phyloP scores from a whole-genome alignment of 2,888 invertebrate species.

The Acanthosepion pharaonis region DNA sequence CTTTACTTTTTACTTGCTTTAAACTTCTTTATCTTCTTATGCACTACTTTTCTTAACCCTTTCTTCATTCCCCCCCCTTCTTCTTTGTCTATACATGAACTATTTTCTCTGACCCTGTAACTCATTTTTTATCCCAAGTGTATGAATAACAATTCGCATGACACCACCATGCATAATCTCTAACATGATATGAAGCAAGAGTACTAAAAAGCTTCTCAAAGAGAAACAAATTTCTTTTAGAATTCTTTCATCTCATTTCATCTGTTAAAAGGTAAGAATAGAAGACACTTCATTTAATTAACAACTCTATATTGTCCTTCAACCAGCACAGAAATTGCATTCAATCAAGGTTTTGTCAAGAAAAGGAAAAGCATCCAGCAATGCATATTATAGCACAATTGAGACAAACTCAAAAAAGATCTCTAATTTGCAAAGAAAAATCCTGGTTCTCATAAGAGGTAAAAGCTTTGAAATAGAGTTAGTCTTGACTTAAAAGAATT shows the following conservation, averaged over 20 bases:
- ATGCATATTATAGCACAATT: not conserved
- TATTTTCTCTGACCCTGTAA: not conserved
- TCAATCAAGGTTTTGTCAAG: not conserved
- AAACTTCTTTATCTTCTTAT: too few relatives aligned
- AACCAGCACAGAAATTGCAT: not conserved
- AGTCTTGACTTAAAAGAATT: constrained; percentile 8
- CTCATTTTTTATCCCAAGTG: not conserved
- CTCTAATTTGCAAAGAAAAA: constrained; percentile 18
- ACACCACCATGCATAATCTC: not conserved
- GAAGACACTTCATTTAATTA: constrained; percentile 8
- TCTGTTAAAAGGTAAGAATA: not conserved
- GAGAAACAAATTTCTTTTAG: not conserved
- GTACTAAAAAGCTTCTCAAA: not conserved
- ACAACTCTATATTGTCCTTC: not conserved
- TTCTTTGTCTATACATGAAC: not conserved
- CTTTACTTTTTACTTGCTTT: too few relatives aligned
- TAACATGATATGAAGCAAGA: not conserved
- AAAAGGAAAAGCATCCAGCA: not conserved
- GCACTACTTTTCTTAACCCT: not conserved
- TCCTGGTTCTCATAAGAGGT: not conserved
- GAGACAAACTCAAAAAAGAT: not conserved
- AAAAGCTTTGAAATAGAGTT: not conserved
- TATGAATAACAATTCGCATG: not conserved
- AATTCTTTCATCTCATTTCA: not conserved
- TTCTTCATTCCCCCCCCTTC: not conserved